Base-by-base conservation (phyloP, 2,797 vertebrate species). In the Enteromius paludinosus region DNA sequence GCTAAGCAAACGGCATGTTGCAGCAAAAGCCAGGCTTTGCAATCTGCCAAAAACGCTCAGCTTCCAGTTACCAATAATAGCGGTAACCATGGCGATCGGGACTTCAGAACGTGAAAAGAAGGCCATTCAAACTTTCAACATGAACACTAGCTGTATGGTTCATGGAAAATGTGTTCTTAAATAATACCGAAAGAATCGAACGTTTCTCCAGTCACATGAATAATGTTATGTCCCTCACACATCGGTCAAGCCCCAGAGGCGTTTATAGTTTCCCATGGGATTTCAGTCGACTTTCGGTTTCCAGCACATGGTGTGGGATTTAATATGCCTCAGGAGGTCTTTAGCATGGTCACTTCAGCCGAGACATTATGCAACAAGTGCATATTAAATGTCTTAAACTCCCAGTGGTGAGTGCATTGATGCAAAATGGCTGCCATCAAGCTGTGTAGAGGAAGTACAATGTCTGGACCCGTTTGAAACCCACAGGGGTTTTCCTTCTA, bases 61-160 rank as follows among this genome's bases (percentile, higher is more conserved):
- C 73, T n/a, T 75, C 77, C 52, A 78, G 82, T 84, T 78, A 84
- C 79, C 77, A 56, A 78, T 84, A 85, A 86, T 86, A 85, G 83
- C 65, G 9, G 85, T 86, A 92, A 89, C 93, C 90, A 94, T 93
- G 92, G 93, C 5, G 77, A 95, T 65, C 79, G 10, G 75, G 83
- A 86, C 85, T 87, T 89, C 76, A 56, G 87, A 89, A 90, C 89
- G 87, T 85, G 85, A 86, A 87, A 87, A 83, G 77, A 28, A 81
- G 80, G 59, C 88, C 85, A 90, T 90, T 86, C 81, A 79, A 93
- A 91, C 90, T 74, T 73, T 20, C 20, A 74, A 52, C 54, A 56
- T 61, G 54, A 23, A 0, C 15, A 64, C 6, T 65, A 47, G 45
- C 6, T 25, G n/a, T n/a, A 6, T 41, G 70, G 6, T 41, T 41